A percentile compares a stretch with the other conserved stretches of the same genome.
These are phyloP conservation scores for Bagarius yarrelli DNA, from an alignment of 2,113 vertebrate genomes.

Conservation along the genomic window DNA sequence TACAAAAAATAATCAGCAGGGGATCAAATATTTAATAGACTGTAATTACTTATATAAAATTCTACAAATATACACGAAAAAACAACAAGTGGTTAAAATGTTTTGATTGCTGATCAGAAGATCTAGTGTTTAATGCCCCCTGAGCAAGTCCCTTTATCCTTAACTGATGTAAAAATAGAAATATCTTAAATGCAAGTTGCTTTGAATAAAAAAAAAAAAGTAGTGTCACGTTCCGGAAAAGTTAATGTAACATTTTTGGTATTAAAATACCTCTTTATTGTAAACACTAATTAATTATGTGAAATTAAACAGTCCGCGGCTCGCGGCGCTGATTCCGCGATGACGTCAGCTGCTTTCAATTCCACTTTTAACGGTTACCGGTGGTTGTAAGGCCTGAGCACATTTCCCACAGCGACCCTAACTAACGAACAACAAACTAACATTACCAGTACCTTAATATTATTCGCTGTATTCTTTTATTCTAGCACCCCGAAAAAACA, in stretches of 20 bases:
- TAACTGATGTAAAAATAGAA: too few species aligned
- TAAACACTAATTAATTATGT: neutral
- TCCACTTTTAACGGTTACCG: conserved; percentile 35
- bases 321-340: neutral
- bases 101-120: too few species aligned
- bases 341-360: conserved; percentile 59
- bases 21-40: too few species aligned
- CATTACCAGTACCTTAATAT: neutral
- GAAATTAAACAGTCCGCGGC: neutral
- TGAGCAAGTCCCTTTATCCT: too few species aligned
- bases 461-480: neutral
- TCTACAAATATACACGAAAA: too few species aligned
- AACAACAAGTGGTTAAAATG: too few species aligned
- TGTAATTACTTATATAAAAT: too few species aligned
- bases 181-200: too few species aligned
- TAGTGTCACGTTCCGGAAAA: too few species aligned
- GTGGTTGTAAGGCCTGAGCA: conserved; percentile 25
- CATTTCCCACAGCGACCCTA: neutral
- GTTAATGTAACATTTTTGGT: conserved; percentile 2
- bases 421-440: neutral
- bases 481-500: neutral
- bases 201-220: too few species aligned
- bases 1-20: too few species aligned
- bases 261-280: neutral
- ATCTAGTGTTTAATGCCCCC: too few species aligned